phyloP scores from a whole-genome alignment of 30 jellyfish, hydroid and myxozoan genomes.

The Chironex yamaguchii region DNA sequence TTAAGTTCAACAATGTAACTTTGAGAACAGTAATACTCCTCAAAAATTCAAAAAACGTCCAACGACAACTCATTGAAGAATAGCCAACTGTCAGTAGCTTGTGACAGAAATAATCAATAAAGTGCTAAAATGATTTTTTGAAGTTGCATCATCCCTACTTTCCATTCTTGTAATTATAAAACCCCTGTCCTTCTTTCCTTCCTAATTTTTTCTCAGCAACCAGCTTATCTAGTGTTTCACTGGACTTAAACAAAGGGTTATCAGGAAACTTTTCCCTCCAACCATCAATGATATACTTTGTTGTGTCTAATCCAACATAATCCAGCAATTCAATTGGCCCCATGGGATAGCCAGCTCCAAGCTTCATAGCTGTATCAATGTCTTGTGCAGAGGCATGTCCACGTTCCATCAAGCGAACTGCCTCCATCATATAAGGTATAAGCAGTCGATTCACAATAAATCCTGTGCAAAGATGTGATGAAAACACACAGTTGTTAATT shows the following conservation, averaged over 20 bases:
- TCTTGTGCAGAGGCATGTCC: slow-evolving; percentile 95
- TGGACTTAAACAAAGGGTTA: slow-evolving; percentile 76
- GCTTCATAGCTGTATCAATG: slow-evolving; percentile 97
- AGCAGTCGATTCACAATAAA: slow-evolving; percentile 97
- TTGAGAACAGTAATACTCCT: no score
- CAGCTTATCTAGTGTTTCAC: slow-evolving; percentile 77
- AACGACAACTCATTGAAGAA: no score
- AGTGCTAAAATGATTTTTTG: no score
- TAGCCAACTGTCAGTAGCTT: no score
- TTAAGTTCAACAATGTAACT: no score
- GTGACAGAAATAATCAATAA: no score
- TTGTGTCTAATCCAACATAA: slow-evolving; percentile 97
- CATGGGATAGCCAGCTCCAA: slow-evolving; percentile 99
- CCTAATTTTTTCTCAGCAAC: slow-evolving; percentile 92
- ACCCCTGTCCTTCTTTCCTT: slow-evolving; percentile 89
- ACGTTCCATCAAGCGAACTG: slow-evolving; percentile 95
- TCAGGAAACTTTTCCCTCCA: slow-evolving; percentile 89
- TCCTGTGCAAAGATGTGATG: neutral
- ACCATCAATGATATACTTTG: slow-evolving; percentile 93
- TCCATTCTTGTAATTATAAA: slow-evolving; percentile 78
- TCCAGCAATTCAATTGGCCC: slow-evolving; percentile 99
- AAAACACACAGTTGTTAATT: no score
- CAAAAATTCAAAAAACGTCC: no score
- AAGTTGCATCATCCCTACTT: no score
- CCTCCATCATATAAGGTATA: slow-evolving; percentile 98